Base-by-base conservation (phyloP, 2,888 invertebrate species). In the Pollenia griseotomentosa region DNA sequence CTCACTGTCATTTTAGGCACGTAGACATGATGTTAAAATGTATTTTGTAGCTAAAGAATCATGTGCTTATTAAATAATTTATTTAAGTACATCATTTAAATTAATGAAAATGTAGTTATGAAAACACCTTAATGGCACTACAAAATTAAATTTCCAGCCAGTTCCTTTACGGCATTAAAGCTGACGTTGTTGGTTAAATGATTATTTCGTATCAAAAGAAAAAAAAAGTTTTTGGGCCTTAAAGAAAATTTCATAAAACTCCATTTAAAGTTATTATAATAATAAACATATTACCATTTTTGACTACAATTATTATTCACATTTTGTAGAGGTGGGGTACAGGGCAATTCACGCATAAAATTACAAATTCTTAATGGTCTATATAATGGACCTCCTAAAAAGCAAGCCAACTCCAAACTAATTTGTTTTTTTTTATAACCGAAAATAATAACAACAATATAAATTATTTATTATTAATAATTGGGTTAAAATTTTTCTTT, bases 41-140 rank as follows among this genome's bases (percentile, higher is more conserved):
- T 51, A 63, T 83, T 77, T 57, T 33, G 33, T 12, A 48, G 33
- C 9, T 33, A 33, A 65, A 71, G 75, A 86, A 73, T 91, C 91
- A 92, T 81, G 90, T 91, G 92, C 92, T 92, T 92, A 92, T 92
- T 92, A 92, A 92, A 92, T 92, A 92, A 92, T 92, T 92, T 91
- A 92, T 92, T 92, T 92, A 92, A 92, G 91, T 90, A 91, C 90
- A 90, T 92, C 92, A 92, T 92, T 92, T 90, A 90, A 89, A 89
- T 91, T 90, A 90, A 90, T 91, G 91, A 90, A 92, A 92, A 90
- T 90, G 90, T 91, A 89, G 88, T 88, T 88, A 84, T 40, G 55
- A 63, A 71, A 86, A 86, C 86, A 86, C 86, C 80, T 82, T 63
- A 83, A 83, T 78, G 82, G 81, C 57, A 46, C 12, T 12, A 23